Evolutionary conservation across 2,888 invertebrate species (phyloP), one percentile per base, ranked within the genome.

Genomic region (Chorisops tibialis): DNA sequence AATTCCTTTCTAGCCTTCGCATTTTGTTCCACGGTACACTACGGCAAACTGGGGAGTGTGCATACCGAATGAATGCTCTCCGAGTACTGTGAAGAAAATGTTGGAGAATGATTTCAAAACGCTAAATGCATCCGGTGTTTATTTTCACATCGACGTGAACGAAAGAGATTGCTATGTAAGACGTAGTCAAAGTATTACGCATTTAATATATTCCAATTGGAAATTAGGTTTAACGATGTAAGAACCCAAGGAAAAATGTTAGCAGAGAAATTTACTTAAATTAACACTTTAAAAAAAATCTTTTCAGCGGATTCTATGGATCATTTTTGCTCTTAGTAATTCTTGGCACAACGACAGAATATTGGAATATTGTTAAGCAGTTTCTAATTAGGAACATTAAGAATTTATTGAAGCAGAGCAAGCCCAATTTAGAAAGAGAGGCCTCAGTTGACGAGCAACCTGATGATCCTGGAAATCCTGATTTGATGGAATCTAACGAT

Each of bases 21-120:
- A 88, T 79, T 87, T 87, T 75, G 81, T 85, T 73, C 87, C 88
- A 59, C 84, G 84, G 70, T 87, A 87, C 76, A 85, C 86, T 21
- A 84, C 86, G 66, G 78, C 85, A 67, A 86, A 86, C 70, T 88
- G 87, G 88, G 88, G 86, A 1, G 74, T 87, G 18, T 88, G 88
- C 71, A 78, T 88, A 50, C 88, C 88, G 1, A 80, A 84, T 3
- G 81, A 82, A 9, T 88, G 88, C 71, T 79, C 81, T 18, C 79
- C 81, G 47, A 83, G 85, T 69, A 85, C 85, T 16, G 73, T 76
- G 2, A 71, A 70, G 6, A 68, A 72, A 38, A 75, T 85, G 64
- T 72, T 87, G 66, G 81, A 82, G 67, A 81, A 82, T 63, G 83
- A 84, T 56, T 71, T 87, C 66, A 80, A 81, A 51, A 81, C 81